These are phyloP conservation scores for Geopemphigus sp. DNA, from an alignment of 1,140 invertebrate genomes.

Conservation along the genomic window DNA sequence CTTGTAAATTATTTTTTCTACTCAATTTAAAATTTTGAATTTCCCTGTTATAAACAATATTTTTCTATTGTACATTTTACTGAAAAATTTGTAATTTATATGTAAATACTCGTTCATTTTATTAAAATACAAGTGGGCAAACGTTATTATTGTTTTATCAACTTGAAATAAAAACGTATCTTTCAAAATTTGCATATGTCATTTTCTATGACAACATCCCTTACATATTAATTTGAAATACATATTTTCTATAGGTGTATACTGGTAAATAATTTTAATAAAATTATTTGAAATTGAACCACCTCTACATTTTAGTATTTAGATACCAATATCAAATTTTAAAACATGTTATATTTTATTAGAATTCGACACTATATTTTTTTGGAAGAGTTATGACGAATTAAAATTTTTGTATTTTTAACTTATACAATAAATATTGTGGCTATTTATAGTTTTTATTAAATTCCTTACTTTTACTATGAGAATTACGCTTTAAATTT, in stretches of 20 bases:
- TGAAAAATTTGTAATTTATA: slow-evolving; percentile 4
- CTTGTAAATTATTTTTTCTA: slow-evolving; percentile 10
- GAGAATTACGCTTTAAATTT: no score
- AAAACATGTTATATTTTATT: no score
- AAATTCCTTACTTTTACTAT: no score
- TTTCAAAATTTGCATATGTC: slow-evolving; percentile 6
- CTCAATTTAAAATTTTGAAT: not conserved
- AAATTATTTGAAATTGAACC: no score
- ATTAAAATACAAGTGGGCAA: not conserved
- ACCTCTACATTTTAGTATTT: no score
- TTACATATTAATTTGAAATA: slow-evolving; percentile 13
- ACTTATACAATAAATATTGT: no score
- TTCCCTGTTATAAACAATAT: not conserved
- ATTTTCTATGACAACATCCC: not conserved
- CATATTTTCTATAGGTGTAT: not conserved
- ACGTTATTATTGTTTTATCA: slow-evolving; percentile 21
- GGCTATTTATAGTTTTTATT: no score
- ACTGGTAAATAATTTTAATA: slow-evolving; percentile 3
- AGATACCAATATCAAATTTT: no score
- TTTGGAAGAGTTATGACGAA: no score
- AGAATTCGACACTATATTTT: no score
- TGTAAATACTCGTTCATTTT: not conserved
- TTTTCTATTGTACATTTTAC: not conserved
- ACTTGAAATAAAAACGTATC: slow-evolving; percentile 9
- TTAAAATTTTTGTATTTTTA: no score